Evolutionary conservation across 1,140 invertebrate genomes (phyloP).

Genomic region (Neodiprion fabricii): DNA sequence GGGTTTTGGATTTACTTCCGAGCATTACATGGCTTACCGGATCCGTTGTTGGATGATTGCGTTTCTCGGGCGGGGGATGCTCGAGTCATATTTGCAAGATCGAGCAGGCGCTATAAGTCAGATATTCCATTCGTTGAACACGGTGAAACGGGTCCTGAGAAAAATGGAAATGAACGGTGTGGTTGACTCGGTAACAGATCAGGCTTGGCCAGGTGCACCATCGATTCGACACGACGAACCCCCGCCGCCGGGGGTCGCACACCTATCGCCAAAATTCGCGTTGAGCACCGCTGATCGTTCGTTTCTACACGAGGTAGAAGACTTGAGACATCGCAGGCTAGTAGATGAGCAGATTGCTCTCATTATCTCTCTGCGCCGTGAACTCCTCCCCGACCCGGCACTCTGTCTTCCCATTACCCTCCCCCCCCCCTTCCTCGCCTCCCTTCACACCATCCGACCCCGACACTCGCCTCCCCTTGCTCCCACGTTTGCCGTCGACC

Average conservation of each 20-base stretch:
- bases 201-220: too few relatives aligned
- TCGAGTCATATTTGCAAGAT: background rate
- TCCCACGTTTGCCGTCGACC: slow-evolving; percentile 15
- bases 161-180: too few relatives aligned
- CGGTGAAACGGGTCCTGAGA: too few relatives aligned
- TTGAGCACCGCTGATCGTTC: slow-evolving; percentile 30
- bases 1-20: slow-evolving; percentile 4
- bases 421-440: slow-evolving; percentile 22
- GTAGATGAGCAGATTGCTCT: slow-evolving; percentile 51
- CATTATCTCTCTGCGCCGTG: slow-evolving; percentile 45
- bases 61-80: background rate
- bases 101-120: too few relatives aligned
- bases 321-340: slow-evolving; percentile 43
- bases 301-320: slow-evolving; percentile 27
- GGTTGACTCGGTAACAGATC: too few relatives aligned
- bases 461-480: slow-evolving; percentile 15
- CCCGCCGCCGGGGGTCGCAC: too few relatives aligned
- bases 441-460: background rate
- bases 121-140: too few relatives aligned
- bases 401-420: slow-evolving; percentile 38
- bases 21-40: slow-evolving; percentile 4
- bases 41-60: background rate
- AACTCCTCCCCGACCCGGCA: slow-evolving; percentile 38
- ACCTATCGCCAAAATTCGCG: too few relatives aligned
- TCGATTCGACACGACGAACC: too few relatives aligned